Base-by-base conservation (phyloP, 2,888 invertebrate genomes). In the Apodemia zela region DNA sequence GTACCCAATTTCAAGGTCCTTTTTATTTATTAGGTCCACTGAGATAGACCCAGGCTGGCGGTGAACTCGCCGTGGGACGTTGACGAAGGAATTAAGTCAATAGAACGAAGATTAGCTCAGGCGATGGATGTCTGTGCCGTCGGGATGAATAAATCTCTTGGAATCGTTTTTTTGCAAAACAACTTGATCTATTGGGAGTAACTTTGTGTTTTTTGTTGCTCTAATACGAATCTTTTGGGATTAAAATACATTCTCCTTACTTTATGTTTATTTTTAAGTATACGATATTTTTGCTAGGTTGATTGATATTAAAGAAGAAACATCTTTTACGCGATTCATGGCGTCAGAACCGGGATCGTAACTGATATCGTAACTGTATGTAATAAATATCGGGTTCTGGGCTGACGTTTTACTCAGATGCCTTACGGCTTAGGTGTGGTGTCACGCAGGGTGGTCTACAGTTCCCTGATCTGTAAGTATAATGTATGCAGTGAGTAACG, bases 71-170 rank as follows among this genome's bases (percentile, higher is more conserved):
- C 13, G 5, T 25, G 54, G 54, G 54, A 57, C 54, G 29, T 57
- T 25, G 54, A 57, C 25, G 54, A 21, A 57, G 29, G 25, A 57
- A 57, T 57, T 57, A 57, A 57, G 54, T 57, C 54, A 57, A 57
- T 57, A 57, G 54, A 57, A 57, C 7, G 25, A 57, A 29, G 54
- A 57, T 57, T 57, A 57, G 25, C 54, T 21, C 54, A 29, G 29
- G 15, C 54, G n/a, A 57, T 57, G 29, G 54, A 25, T 29, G 7
- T 1, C 29, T 25, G 45, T 17, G 45, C 54, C 54, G 54, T n/a
- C 15, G 54, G 54, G 54, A 25, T 29, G 29, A 29, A 57, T 57
- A 57, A 57, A 57, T 57, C n/a, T 25, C 18, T 29, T 25, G 29
- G 29, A 57, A 29, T 8, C 54, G 29, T 57, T 15, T 57, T 47